Conservation (phyloP, 2,113 vertebrate species). For the Catagonus wagneri region DNA sequence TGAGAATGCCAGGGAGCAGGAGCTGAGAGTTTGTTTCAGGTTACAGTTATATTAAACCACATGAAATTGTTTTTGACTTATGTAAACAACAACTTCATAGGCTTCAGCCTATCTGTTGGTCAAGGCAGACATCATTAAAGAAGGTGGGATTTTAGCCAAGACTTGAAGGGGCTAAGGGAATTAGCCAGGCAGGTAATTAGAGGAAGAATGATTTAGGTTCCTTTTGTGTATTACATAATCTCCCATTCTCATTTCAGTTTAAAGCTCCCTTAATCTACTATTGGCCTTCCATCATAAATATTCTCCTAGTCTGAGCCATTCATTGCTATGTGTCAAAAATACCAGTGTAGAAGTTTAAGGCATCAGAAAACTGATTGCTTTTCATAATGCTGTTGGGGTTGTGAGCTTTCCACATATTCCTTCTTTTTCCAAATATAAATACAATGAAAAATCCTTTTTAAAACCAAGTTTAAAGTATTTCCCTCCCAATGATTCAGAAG, state of each 20-base stretch:
- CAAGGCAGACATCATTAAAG: background rate
- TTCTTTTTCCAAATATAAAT: conserved; percentile 1
- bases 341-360: background rate
- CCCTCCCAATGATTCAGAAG: background rate
- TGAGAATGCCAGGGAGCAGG: background rate
- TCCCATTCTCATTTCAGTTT: background rate
- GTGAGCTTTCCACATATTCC: background rate
- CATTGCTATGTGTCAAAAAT: background rate
- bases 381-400: background rate
- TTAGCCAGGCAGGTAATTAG: conserved; percentile 20
- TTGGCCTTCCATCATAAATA: background rate
- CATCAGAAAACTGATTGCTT: background rate
- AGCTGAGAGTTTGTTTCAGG: background rate
- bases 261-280: background rate
- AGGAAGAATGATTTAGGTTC: background rate
- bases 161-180: background rate
- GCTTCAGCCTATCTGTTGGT: background rate
- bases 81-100: background rate
- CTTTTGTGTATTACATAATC: background rate
- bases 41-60: background rate
- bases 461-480: background rate
- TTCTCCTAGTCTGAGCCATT: background rate
- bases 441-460: background rate
- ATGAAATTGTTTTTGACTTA: background rate
- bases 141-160: conserved; percentile 7